phyloP scores from a whole-genome alignment of 2,888 invertebrate genomes.

The Macrophya alboannulata region DNA sequence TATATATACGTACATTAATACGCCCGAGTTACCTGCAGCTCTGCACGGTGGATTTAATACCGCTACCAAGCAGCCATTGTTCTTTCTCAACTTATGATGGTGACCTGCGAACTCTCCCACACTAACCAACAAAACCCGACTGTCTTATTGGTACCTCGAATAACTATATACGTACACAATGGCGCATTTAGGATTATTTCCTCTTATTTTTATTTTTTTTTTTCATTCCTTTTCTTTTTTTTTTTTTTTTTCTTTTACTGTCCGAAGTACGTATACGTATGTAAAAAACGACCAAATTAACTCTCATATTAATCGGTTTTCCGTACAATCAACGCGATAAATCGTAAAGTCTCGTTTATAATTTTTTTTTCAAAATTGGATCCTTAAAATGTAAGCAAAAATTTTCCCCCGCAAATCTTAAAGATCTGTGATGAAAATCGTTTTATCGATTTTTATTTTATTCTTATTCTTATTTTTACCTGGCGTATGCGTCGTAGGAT shows the following conservation, averaged over 20 bases:
- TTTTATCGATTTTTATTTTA: too few species aligned
- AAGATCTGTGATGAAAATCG: too few species aligned
- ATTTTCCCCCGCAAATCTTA: too few species aligned
- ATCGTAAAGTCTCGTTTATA: too few species aligned
- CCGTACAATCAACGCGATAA: too few species aligned
- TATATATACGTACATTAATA: slow-evolving; percentile 2
- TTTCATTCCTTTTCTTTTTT: neutral
- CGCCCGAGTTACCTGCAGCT: slow-evolving; percentile 15
- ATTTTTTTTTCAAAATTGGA: too few species aligned
- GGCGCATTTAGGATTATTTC: slow-evolving; percentile 6
- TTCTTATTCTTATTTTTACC: slow-evolving; percentile 66
- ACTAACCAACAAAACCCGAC: slow-evolving; percentile 57
- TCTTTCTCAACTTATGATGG: slow-evolving; percentile 60
- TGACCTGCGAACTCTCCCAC: slow-evolving; percentile 78
- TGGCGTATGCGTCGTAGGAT: slow-evolving; percentile 78
- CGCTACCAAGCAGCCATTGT: slow-evolving; percentile 50
- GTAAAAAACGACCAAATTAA: too few species aligned
- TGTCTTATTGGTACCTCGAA: slow-evolving; percentile 46
- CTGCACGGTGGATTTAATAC: neutral
- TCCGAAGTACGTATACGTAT: neutral
- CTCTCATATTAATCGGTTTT: too few species aligned
- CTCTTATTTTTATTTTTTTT: neutral
- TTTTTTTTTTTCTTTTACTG: neutral
- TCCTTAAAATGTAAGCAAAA: too few species aligned
- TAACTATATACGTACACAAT: slow-evolving; percentile 8